Evolutionary conservation across 2,888 invertebrate species (phyloP), one percentile per base, ranked within the genome.

Genomic region (Lochmaea crataegi): DNA sequence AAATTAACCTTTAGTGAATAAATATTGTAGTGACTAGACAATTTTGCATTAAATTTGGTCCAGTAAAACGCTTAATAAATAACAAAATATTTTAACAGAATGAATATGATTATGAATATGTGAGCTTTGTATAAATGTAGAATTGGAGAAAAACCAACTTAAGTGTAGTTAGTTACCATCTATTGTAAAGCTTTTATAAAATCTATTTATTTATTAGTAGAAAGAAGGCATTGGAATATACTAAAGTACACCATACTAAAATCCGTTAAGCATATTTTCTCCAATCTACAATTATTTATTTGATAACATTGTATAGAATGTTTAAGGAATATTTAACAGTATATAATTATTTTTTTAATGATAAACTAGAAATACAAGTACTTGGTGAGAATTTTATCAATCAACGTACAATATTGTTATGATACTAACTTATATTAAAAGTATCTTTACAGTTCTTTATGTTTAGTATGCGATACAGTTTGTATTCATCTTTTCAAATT

Each of bases 261-360:
- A 18, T 61, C 41, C 26, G 41, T 61, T 41, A 61, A 41, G 61
- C 10, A 42, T 41, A 42, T 61, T 61, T 61, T 61, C 41, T 61
- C 61, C 61, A 38, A 38, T 61, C 61, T 61, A 61, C 41, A 18
- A 18, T 41, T n/a, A n/a, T n/a, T 41, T 41, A 16, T 61, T 16
- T 65, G n/a, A 53, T 42, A 69, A 69, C 63, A 14, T 69, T 69
- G 38, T 51, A 69, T 69, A 69, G 42, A 69, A 51, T 56, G 68
- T 69, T 63, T 66, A 48, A 22, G 58, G 16, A 22, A 69, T 57
- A 63, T 16, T 69, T 63, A 69, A 69, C 68, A 69, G 51, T 69
- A 53, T 69, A 45, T 53, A 69, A 41, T 42, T 10, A 53, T 22
- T 69, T 26, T 53, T 58, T 14, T 22, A 58, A 57, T 48, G n/a